phyloP scores from a whole-genome alignment of 1,140 invertebrate species.

The Pseudachorutes palmiensis region DNA sequence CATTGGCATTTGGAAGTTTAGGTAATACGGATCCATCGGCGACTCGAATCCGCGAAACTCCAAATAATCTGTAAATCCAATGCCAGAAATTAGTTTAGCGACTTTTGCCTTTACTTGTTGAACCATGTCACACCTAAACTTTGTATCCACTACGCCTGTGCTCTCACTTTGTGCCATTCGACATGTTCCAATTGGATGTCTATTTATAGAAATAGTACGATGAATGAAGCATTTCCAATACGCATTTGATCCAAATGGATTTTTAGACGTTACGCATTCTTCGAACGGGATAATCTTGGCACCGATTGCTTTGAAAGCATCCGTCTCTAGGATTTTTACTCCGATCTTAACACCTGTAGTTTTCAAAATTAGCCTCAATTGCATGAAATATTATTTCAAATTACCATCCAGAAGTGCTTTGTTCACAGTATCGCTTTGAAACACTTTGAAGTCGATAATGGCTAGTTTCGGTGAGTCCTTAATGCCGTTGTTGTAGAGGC shows the following conservation, averaged over 20 bases:
- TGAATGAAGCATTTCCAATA: slow-evolving; percentile 5
- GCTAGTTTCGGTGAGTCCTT: background rate
- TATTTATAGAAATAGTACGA: background rate
- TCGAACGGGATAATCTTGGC: background rate
- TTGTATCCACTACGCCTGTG: background rate
- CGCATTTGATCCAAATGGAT: background rate
- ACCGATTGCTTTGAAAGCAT: background rate
- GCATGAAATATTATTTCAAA: no score
- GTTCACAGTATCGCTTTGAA: background rate
- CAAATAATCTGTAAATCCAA: background rate
- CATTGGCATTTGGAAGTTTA: background rate
- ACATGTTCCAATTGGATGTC: slow-evolving; percentile 1
- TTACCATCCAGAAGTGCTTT: background rate
- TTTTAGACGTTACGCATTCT: background rate
- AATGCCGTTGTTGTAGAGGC: background rate
- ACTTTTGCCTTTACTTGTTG: background rate
- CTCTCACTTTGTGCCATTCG: background rate
- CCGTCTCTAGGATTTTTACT: background rate
- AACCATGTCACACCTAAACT: background rate
- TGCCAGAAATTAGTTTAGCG: background rate
- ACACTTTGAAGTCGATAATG: background rate
- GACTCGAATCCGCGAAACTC: background rate
- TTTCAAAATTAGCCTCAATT: background rate
- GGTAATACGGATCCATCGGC: background rate
- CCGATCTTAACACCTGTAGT: background rate